These are phyloP conservation scores for Chanos chanos DNA, from an alignment of 2,797 vertebrate species.

Conservation along the genomic window DNA sequence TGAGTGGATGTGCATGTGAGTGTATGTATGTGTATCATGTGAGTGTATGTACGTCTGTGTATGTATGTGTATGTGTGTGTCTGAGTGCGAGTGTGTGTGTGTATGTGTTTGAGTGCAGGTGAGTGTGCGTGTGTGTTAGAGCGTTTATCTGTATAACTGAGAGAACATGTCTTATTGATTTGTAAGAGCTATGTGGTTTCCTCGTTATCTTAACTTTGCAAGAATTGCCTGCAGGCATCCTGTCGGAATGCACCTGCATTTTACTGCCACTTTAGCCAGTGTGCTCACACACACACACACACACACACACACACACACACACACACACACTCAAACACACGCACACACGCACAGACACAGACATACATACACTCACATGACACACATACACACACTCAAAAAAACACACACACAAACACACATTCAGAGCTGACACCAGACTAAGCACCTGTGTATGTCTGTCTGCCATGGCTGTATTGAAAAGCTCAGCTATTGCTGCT, in stretches of 20 bases:
- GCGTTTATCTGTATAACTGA: conserved; percentile 30
- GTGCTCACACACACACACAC: conserved; percentile 27
- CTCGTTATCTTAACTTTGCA: conserved; percentile 55
- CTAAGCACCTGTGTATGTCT: conserved; percentile 22
- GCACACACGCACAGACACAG: conserved; percentile 17
- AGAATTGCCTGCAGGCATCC: conserved; percentile 55
- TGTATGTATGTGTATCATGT: conserved; percentile 1
- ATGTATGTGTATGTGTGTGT: background rate
- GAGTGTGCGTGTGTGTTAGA: background rate
- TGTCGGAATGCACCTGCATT: conserved; percentile 43
- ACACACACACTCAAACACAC: conserved; percentile 19
- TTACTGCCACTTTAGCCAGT: conserved; percentile 48
- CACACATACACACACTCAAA: conserved; percentile 13
- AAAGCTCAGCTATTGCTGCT: conserved; percentile 54
- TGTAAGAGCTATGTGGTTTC: conserved; percentile 56
- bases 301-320: conserved; percentile 1
- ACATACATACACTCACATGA: conserved; percentile 20
- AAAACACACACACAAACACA: conserved; percentile 17
- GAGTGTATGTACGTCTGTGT: conserved; percentile 3
- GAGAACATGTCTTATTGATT: conserved; percentile 73
- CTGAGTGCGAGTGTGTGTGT: conserved; percentile 7
- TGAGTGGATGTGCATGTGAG: background rate
- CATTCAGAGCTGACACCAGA: background rate
- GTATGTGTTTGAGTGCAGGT: conserved; percentile 13
- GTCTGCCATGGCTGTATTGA: conserved; percentile 44